Evolutionary conservation across 2,113 vertebrate species (phyloP).

Genomic region (Gopherus evgoodei): DNA sequence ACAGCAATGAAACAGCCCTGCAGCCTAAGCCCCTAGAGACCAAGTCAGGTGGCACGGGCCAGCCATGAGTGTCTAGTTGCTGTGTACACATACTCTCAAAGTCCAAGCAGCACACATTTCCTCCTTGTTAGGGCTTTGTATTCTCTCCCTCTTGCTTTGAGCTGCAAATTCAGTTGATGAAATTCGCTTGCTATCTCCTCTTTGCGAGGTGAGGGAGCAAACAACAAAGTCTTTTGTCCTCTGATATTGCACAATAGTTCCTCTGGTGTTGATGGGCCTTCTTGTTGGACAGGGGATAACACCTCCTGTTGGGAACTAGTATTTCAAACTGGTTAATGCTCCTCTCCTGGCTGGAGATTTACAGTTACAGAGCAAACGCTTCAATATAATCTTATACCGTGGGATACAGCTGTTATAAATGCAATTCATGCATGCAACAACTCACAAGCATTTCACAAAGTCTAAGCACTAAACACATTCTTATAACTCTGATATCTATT

Average conservation of each 20-base stretch:
- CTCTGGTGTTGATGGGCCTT: background rate
- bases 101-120: background rate
- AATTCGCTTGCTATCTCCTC: background rate
- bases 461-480: background rate
- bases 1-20: no score
- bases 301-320: background rate
- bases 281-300: background rate
- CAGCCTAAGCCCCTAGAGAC: no score
- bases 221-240: background rate
- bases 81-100: background rate
- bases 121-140: background rate
- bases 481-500: background rate
- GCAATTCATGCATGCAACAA: background rate
- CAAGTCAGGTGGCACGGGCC: background rate
- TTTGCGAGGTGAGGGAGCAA: background rate
- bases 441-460: background rate
- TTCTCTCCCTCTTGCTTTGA: background rate
- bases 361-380: background rate
- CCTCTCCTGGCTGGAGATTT: background rate
- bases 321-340: background rate
- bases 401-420: background rate
- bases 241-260: background rate
- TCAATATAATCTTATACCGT: background rate
- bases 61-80: background rate
- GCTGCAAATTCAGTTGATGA: background rate